phyloP scores from a whole-genome alignment of 2,888 invertebrate species.

The Tolmerus cingulatus region DNA sequence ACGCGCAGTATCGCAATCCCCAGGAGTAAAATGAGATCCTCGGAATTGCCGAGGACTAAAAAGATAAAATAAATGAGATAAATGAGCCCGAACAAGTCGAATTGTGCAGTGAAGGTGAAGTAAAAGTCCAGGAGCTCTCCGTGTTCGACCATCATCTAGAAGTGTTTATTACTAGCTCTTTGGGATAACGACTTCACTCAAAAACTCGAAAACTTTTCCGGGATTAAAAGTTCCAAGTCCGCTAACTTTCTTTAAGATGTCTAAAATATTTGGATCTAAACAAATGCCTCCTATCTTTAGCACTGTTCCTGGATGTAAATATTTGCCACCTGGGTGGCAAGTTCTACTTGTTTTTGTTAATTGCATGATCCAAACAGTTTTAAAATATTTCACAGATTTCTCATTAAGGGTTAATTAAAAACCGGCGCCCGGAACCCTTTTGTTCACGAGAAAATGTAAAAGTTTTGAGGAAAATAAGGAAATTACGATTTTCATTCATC shows the following conservation, averaged over 20 bases:
- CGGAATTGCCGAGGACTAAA: not conserved
- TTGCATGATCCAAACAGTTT: not conserved
- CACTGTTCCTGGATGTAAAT: not conserved
- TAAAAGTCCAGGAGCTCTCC: not conserved
- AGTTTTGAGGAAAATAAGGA: not conserved
- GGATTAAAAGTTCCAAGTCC: not conserved
- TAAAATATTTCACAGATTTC: not conserved
- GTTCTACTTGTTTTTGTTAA: not conserved
- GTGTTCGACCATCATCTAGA: not conserved
- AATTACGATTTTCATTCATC: not conserved
- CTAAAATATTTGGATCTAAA: not conserved
- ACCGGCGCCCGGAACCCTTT: not conserved
- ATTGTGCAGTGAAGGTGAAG: not conserved
- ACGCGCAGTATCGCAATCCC: not conserved
- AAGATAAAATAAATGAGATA: constrained; percentile 16
- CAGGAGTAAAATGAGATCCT: not conserved
- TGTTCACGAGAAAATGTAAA: not conserved
- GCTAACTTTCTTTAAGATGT: not conserved
- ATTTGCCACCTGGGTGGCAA: not conserved
- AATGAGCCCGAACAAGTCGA: not conserved
- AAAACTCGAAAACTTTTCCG: not conserved
- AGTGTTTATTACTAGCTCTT: not conserved
- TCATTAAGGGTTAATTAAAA: not conserved
- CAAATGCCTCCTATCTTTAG: not conserved
- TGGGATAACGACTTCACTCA: not conserved